These are phyloP conservation scores for Ametastegia equiseti DNA, from an alignment of 2,888 invertebrate species.

Conservation along the genomic window DNA sequence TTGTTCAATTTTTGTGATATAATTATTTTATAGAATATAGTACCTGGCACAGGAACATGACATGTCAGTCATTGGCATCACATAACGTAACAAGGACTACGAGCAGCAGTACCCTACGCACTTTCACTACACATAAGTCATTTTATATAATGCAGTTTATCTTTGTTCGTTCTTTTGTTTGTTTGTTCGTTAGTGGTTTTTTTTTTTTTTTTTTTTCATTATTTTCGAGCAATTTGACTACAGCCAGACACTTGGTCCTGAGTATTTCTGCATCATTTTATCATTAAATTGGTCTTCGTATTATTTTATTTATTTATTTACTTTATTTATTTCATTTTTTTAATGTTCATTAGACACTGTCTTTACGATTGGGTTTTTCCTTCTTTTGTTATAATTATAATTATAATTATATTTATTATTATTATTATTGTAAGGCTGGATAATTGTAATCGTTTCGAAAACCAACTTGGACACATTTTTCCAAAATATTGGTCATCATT, in stretches of 20 bases:
- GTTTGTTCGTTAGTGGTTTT: too few species aligned
- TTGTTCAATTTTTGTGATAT: conserved; percentile 48
- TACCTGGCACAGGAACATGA: conserved; percentile 77
- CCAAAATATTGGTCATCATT: not conserved
- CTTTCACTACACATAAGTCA: conserved; percentile 55
- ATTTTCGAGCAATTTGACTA: conserved; percentile 61
- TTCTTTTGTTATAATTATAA: conserved; percentile 32
- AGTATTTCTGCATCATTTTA: conserved; percentile 73
- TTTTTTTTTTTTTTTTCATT: conserved; percentile 38
- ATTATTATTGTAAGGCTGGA: conserved; percentile 42
- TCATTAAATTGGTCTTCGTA: conserved; percentile 55
- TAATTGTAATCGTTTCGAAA: conserved; percentile 35
- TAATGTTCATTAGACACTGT: conserved; percentile 42
- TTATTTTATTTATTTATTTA: conserved; percentile 55
- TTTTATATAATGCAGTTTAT: not conserved
- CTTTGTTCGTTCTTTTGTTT: not conserved
- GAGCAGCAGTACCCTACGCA: conserved; percentile 70
- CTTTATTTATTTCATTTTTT: conserved; percentile 51
- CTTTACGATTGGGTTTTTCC: conserved; percentile 52
- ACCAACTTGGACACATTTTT: conserved; percentile 29
- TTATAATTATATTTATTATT: too few species aligned
- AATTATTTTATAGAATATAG: conserved; percentile 64
- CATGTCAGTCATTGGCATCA: conserved; percentile 75
- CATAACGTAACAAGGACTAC: conserved; percentile 75
- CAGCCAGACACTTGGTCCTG: conserved; percentile 75